Percentiles rank a stretch among this genome's conserved stretches.
Conservation (phyloP, 2,797 vertebrate genomes). For the Sebastes flavidus region DNA sequence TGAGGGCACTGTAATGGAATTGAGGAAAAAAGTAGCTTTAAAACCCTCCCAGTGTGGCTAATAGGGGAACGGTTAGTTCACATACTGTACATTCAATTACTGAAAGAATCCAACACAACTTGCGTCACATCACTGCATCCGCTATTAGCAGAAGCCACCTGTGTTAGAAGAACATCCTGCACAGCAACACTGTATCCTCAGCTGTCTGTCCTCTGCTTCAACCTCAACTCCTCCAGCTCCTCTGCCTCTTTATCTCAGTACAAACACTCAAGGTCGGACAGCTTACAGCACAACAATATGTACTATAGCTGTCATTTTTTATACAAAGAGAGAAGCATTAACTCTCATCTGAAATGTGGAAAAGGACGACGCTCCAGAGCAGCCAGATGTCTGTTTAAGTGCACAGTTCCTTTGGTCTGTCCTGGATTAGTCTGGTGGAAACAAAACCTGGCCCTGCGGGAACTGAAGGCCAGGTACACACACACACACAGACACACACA, state of each 20-base stretch:
- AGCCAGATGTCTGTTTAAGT: conserved; percentile 42
- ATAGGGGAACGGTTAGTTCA: conserved; percentile 5
- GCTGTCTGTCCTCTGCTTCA: not conserved
- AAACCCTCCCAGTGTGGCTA: conserved; percentile 15
- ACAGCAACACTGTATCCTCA: not conserved
- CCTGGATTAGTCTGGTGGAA: conserved; percentile 40
- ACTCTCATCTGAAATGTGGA: conserved; percentile 36
- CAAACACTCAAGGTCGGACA: not conserved
- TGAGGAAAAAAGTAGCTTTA: not conserved
- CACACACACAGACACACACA: conserved; percentile 9
- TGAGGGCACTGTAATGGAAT: no score
- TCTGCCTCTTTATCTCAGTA: not conserved
- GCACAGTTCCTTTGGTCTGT: conserved; percentile 18
- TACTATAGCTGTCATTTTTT: not conserved
- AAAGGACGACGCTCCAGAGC: conserved; percentile 1
- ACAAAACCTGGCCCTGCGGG: conserved; percentile 33
- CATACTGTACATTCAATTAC: not conserved
- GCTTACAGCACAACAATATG: conserved; percentile 10
- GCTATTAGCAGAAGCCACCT: not conserved
- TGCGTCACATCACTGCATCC: conserved; percentile 19
- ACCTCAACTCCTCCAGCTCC: not conserved
- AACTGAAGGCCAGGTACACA: conserved; percentile 28
- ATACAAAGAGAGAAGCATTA: conserved; percentile 2
- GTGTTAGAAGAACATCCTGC: not conserved
- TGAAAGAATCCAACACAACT: not conserved